Percentiles rank a stretch among this genome's conserved stretches.
Evolutionary conservation across 1,140 invertebrate species (phyloP).

Genomic region (Sarcophaga bullata): DNA sequence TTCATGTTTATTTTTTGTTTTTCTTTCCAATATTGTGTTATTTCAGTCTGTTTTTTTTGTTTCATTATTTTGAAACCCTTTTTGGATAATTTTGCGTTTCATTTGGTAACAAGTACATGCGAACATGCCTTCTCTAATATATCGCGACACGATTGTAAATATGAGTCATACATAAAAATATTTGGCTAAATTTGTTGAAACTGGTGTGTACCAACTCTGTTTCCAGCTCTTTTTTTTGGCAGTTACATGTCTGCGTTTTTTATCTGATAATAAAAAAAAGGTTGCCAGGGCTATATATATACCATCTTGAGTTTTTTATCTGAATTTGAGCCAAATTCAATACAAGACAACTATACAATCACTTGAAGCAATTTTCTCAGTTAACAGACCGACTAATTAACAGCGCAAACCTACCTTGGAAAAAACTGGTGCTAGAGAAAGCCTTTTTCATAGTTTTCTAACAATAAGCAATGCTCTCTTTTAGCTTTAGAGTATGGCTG

Average conservation of each 20-base stretch:
- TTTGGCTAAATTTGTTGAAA: neutral
- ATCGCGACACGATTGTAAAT: neutral
- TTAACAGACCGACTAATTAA: too few species aligned
- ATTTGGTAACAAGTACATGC: slow-evolving; percentile 21
- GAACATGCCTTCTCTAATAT: neutral
- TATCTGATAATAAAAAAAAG: neutral
- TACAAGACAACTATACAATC: too few species aligned
- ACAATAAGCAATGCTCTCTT: too few species aligned
- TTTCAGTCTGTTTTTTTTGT: neutral
- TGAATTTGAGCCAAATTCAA: too few species aligned
- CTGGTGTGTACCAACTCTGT: neutral
- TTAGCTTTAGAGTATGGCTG: too few species aligned
- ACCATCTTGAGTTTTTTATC: too few species aligned
- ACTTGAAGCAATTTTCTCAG: too few species aligned
- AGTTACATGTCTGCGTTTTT: neutral
- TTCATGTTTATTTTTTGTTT: neutral
- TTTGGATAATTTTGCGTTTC: slow-evolving; percentile 19
- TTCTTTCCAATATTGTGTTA: neutral
- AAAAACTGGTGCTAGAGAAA: too few species aligned
- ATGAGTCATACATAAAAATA: slow-evolving; percentile 1
- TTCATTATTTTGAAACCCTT: neutral
- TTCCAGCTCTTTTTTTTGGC: neutral
- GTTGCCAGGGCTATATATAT: neutral
- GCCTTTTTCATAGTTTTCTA: too few species aligned
- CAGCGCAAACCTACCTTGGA: too few species aligned